phyloP scores from a whole-genome alignment of 2,888 invertebrate species.

The Itoplectis maculator region DNA sequence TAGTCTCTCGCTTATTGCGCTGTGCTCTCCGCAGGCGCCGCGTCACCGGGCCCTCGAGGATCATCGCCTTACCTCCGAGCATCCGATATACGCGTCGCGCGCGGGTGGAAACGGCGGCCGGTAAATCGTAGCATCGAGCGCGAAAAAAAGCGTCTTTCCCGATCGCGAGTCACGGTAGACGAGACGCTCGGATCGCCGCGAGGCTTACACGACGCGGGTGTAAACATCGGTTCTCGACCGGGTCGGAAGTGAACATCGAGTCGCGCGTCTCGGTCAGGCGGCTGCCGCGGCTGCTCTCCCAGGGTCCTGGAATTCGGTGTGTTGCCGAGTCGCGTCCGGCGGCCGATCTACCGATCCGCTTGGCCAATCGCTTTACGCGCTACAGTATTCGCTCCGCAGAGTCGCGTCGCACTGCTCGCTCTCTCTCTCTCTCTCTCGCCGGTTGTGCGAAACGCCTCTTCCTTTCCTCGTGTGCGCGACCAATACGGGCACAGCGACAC shows the following conservation, averaged over 20 bases:
- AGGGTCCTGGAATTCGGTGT: conserved; percentile 53
- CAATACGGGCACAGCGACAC: neutral
- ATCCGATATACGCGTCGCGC: neutral
- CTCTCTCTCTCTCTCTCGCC: conserved; percentile 16
- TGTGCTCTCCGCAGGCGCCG: neutral
- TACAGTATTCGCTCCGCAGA: neutral
- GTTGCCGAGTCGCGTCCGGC: conserved; percentile 12
- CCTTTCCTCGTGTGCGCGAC: neutral
- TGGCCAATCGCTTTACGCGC: conserved; percentile 29
- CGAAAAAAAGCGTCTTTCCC: neutral
- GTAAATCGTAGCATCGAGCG: neutral
- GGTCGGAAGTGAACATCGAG: conserved; percentile 59
- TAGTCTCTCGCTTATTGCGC: neutral
- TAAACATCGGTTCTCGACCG: conserved; percentile 20
- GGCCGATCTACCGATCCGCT: conserved; percentile 33
- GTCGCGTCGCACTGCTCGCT: too few species aligned
- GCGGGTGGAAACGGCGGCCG: neutral
- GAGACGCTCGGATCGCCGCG: conserved; percentile 5
- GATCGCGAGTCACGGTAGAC: conserved; percentile 3
- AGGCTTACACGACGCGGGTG: neutral
- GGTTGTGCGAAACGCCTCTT: conserved; percentile 4
- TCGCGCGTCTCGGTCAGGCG: conserved; percentile 62
- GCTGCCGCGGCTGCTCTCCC: conserved; percentile 46
- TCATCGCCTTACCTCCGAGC: too few species aligned
- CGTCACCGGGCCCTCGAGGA: too few species aligned